phyloP scores from a whole-genome alignment of 2,113 vertebrate genomes.

The Xenopus tropicalis region DNA sequence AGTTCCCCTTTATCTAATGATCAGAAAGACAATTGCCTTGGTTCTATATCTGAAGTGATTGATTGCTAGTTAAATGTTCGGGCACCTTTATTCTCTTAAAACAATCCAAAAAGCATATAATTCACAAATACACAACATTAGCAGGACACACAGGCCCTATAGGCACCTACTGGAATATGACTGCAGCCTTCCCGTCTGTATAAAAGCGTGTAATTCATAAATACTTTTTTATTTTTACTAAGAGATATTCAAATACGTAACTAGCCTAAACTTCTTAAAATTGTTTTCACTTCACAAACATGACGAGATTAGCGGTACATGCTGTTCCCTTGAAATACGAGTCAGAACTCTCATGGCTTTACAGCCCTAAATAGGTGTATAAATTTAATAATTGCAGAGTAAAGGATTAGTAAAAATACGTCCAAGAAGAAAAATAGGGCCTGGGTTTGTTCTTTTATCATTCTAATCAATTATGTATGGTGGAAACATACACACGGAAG shows the following conservation, averaged over 20 bases:
- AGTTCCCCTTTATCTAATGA: too few relatives aligned
- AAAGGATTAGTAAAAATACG: slow-evolving; percentile 27
- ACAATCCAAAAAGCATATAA: too few relatives aligned
- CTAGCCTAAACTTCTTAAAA: neutral
- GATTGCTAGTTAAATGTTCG: too few relatives aligned
- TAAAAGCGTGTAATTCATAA: too few relatives aligned
- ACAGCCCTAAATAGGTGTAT: slow-evolving; percentile 19
- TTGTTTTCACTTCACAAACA: neutral
- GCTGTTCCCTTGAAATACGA: neutral
- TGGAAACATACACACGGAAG: slow-evolving; percentile 36
- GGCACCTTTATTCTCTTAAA: too few relatives aligned
- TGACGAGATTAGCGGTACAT: neutral
- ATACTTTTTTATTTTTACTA: neutral
- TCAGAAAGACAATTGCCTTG: too few relatives aligned
- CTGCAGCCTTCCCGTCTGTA: too few relatives aligned
- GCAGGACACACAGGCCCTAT: too few relatives aligned
- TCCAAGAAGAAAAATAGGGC: slow-evolving; percentile 26
- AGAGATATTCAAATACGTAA: neutral
- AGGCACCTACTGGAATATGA: too few relatives aligned
- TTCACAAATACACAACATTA: too few relatives aligned
- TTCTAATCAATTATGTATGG: slow-evolving; percentile 45
- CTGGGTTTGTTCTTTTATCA: slow-evolving; percentile 39
- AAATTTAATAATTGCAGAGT: slow-evolving; percentile 39
- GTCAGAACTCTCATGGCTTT: neutral
- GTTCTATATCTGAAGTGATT: too few relatives aligned